Evolutionary conservation across 2,113 vertebrate genomes (phyloP).

Genomic region (Platycercus adscitus): DNA sequence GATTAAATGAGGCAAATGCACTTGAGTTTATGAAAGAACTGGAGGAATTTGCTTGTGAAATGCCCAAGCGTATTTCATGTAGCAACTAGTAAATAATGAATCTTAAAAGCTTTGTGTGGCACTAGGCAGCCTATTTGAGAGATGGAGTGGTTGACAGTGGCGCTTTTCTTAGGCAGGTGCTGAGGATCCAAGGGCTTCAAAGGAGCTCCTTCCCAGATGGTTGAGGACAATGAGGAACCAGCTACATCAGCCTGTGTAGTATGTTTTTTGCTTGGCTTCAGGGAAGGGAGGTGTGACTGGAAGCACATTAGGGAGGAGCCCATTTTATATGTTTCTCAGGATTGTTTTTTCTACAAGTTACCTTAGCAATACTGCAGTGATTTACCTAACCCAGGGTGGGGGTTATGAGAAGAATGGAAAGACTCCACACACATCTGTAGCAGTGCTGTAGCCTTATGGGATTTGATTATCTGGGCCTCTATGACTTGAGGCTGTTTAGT

Average conservation of each 20-base stretch:
- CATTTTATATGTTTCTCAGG: neutral
- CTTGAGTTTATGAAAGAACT: conserved; percentile 12
- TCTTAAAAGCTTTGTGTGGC: neutral
- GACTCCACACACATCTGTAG: neutral
- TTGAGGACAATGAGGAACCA: neutral
- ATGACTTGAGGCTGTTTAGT: neutral
- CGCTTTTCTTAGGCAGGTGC: neutral
- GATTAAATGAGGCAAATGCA: neutral
- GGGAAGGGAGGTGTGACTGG: neutral
- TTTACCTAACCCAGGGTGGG: neutral
- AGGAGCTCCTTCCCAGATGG: neutral
- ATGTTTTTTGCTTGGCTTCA: neutral
- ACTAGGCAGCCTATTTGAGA: neutral
- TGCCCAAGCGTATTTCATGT: neutral
- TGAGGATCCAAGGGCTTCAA: neutral
- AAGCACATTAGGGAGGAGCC: neutral
- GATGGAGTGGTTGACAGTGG: neutral
- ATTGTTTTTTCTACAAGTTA: neutral
- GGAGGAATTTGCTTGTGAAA: conserved; percentile 39
- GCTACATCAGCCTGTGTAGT: neutral
- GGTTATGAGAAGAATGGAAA: neutral
- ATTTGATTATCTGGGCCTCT: neutral
- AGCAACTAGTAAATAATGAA: neutral
- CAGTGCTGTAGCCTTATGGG: neutral
- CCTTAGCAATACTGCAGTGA: neutral